Percentiles rank a stretch among this genome's conserved stretches.
Evolutionary conservation across 92 coral and sea anemone species (phyloP).

Genomic region (Metridium senile): DNA sequence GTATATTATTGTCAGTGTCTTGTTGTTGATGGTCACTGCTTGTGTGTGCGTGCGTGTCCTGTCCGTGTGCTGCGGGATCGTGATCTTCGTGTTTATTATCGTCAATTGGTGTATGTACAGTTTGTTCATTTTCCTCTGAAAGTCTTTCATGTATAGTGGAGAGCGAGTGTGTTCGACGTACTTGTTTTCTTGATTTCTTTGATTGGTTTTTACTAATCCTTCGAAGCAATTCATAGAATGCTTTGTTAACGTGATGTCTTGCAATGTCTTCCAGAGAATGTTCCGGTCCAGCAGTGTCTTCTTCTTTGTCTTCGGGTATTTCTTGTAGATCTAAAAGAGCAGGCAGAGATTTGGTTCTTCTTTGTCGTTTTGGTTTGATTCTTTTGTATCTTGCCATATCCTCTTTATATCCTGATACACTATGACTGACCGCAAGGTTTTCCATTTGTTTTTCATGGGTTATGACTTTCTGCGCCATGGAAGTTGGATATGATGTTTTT

Average conservation of each 20-base stretch:
- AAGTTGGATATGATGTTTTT: not conserved
- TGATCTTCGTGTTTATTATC: not conserved
- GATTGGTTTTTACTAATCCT: constrained; percentile 9
- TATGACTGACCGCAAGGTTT: not conserved
- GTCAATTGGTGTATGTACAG: not conserved
- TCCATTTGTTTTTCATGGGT: not conserved
- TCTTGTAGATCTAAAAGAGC: constrained; percentile 32
- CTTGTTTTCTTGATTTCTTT: not conserved
- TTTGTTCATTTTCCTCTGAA: not conserved
- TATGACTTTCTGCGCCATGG: not conserved
- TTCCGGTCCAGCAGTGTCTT: not conserved
- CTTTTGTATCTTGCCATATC: not conserved
- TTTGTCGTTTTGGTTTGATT: constrained; percentile 1
- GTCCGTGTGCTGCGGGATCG: not conserved
- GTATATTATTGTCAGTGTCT: not conserved
- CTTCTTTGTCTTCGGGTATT: constrained; percentile 35
- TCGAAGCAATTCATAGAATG: constrained; percentile 16
- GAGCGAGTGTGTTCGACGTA: constrained; percentile 28
- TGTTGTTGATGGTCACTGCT: not conserved
- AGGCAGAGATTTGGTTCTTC: constrained; percentile 41
- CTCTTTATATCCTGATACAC: not conserved
- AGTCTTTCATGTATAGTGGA: constrained; percentile 25
- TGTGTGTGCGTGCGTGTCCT: not conserved
- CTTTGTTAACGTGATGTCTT: constrained; percentile 12
- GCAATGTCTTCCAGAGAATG: not conserved